Conservation (phyloP, 2,113 vertebrate species). For the Microtus ochrogaster region DNA sequence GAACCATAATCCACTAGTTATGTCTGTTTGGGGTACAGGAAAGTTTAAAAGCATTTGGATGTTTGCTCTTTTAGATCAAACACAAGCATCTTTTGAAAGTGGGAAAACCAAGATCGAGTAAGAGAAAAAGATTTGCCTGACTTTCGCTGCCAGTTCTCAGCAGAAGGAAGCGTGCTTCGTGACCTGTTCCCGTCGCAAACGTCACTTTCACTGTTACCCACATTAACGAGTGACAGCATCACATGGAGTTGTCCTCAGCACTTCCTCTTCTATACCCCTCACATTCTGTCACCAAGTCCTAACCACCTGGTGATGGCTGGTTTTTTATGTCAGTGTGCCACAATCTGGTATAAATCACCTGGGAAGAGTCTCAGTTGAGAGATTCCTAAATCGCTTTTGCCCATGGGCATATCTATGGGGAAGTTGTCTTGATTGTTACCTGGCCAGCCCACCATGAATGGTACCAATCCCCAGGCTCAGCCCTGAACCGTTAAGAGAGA, state of each 20-base stretch:
- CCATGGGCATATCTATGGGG: not conserved
- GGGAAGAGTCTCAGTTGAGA: not conserved
- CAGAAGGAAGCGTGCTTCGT: not conserved
- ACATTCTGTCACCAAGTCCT: accelerated
- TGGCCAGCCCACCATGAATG: not conserved
- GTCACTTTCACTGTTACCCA: not conserved
- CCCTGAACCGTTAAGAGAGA: not conserved
- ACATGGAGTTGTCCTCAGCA: not conserved
- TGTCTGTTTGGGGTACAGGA: not conserved
- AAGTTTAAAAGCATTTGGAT: not conserved
- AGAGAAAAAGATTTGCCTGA: not conserved
- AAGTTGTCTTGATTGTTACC: not conserved
- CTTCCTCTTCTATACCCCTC: not conserved
- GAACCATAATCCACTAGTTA: not conserved
- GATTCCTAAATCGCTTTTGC: no score
- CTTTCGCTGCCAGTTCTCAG: not conserved
- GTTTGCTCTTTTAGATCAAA: not conserved
- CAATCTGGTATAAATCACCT: not conserved
- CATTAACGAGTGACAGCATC: not conserved
- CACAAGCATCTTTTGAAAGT: not conserved
- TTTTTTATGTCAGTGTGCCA: not conserved
- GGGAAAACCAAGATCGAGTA: not conserved
- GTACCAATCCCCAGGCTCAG: not conserved
- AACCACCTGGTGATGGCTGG: not conserved
- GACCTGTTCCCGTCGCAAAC: no score